Percentiles rank a stretch among this genome's conserved stretches.
Conservation (phyloP, 2,113 vertebrate genomes). For the Taxidea taxus region DNA sequence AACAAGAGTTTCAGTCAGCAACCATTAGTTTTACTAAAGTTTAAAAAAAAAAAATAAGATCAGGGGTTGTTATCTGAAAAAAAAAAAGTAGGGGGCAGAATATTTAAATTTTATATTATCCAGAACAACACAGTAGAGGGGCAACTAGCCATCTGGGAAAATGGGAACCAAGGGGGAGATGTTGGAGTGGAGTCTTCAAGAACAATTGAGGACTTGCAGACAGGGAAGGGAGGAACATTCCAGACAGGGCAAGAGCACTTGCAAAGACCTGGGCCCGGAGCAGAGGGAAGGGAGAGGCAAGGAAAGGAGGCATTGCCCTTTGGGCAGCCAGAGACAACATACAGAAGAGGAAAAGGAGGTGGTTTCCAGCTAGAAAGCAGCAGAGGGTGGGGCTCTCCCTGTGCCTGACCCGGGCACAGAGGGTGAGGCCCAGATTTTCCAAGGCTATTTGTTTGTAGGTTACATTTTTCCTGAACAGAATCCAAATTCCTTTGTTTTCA, state of each 20-base stretch:
- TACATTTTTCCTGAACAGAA: slow-evolving; percentile 77
- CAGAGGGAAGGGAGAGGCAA: not conserved
- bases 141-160: not conserved
- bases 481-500: slow-evolving; percentile 75
- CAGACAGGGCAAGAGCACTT: not conserved
- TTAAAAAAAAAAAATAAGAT: not conserved
- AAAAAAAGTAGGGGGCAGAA: not conserved
- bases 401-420: slow-evolving; percentile 12
- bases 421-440: slow-evolving; percentile 67
- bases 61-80: not conserved
- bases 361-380: not conserved
- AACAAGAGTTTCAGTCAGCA: not conserved
- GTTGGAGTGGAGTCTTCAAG: not conserved
- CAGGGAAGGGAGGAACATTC: not conserved
- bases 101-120: slow-evolving; percentile 6
- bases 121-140: not conserved
- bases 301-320: not conserved
- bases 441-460: slow-evolving; percentile 75
- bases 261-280: not conserved
- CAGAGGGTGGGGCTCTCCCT: not conserved
- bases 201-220: not conserved
- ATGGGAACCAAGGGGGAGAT: not conserved
- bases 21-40: not conserved
- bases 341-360: not conserved
- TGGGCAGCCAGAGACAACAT: not conserved